phyloP scores from a whole-genome alignment of 2,113 vertebrate species.

The Pterocles gutturalis region DNA sequence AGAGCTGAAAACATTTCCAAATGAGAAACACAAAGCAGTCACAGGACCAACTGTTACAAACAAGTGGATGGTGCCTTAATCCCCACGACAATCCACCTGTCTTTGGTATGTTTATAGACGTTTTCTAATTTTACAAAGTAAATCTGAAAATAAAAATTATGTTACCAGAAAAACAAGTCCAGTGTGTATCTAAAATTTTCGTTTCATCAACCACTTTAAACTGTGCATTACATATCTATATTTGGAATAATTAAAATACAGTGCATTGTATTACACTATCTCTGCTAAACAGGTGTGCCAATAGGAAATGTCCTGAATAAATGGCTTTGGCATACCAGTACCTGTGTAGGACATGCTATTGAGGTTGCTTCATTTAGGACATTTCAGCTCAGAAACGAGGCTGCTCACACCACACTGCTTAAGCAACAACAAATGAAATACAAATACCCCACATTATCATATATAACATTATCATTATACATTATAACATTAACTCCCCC shows the following conservation, averaged over 20 bases:
- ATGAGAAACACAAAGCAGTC: neutral
- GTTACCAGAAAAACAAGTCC: neutral
- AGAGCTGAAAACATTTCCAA: neutral
- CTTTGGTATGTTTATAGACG: neutral
- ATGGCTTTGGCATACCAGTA: neutral
- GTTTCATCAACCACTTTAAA: neutral
- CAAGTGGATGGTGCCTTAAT: neutral
- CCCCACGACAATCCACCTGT: neutral
- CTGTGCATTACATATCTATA: neutral
- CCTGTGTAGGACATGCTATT: neutral
- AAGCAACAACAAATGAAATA: neutral
- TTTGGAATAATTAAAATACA: neutral
- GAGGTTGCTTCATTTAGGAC: neutral
- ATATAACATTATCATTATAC: neutral
- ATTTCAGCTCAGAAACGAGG: neutral
- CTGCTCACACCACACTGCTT: neutral
- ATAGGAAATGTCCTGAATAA: neutral
- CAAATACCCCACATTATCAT: neutral
- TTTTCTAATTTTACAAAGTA: neutral
- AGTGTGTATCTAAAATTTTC: neutral
- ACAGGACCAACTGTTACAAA: neutral
- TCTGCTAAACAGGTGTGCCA: neutral
- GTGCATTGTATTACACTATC: neutral
- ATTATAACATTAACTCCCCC: neutral
- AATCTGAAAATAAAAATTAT: neutral